Percentiles rank a stretch among this genome's conserved stretches.
These are phyloP conservation scores for Drosophila maculinotata DNA, from an alignment of 2,888 invertebrate genomes.

Conservation along the genomic window DNA sequence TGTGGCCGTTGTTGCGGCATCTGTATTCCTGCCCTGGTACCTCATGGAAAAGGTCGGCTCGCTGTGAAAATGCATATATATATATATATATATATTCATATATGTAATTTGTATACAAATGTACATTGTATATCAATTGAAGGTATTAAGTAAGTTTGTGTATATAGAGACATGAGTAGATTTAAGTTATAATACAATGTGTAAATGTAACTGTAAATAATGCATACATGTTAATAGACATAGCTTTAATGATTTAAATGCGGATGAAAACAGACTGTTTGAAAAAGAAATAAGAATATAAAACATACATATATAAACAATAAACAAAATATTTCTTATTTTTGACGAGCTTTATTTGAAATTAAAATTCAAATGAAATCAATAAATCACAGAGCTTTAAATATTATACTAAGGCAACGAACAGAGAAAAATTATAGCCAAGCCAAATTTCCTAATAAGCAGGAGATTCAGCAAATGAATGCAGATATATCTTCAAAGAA, in stretches of 20 bases:
- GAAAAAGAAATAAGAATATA: constrained; percentile 11
- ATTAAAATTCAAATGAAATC: no score
- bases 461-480: no score
- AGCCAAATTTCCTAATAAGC: no score
- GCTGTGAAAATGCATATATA: constrained; percentile 24
- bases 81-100: constrained; percentile 1
- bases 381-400: no score
- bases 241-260: constrained; percentile 29
- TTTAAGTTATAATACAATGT: constrained; percentile 39
- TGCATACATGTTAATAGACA: constrained; percentile 39
- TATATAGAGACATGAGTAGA: constrained; percentile 55
- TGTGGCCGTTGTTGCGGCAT: constrained; percentile 83
- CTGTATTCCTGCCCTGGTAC: constrained; percentile 85
- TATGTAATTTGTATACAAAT: constrained; percentile 36
- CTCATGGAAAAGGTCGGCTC: constrained; percentile 80
- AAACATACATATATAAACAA: constrained; percentile 34
- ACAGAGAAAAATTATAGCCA: no score
- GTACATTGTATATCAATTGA: constrained; percentile 42
- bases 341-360: no score
- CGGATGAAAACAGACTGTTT: constrained; percentile 49
- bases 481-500: no score
- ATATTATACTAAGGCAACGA: no score
- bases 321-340: constrained; percentile 18
- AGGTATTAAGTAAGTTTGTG: constrained; percentile 71
- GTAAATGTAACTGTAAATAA: constrained; percentile 53